phyloP scores from a whole-genome alignment of 2,113 vertebrate species.

The Cebus imitator region DNA sequence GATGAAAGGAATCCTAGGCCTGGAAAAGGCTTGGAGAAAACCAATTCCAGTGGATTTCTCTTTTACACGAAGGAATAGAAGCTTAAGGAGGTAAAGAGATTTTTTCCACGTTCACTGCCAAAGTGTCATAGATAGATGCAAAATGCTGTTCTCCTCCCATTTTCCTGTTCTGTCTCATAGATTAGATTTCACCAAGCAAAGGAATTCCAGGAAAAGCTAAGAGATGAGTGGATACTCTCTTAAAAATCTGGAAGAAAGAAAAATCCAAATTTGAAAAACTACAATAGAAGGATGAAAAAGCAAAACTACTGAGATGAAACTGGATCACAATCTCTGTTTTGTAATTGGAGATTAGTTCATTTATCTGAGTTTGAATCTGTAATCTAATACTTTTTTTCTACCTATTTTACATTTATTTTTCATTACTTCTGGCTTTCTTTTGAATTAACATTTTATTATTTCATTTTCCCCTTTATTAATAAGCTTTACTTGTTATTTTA shows the following conservation, averaged over 20 bases:
- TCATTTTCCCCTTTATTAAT: neutral
- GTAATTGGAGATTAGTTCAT: neutral
- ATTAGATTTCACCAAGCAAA: neutral
- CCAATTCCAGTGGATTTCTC: neutral
- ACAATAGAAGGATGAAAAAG: neutral
- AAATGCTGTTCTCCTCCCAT: neutral
- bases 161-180: neutral
- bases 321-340: neutral
- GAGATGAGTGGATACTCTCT: neutral
- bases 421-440: neutral
- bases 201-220: neutral
- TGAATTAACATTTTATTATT: neutral
- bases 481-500: neutral
- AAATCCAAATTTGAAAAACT: neutral
- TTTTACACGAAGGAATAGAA: slow-evolving; percentile 12
- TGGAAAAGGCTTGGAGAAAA: neutral
- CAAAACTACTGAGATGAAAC: neutral
- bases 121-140: neutral
- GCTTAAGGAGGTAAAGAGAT: neutral
- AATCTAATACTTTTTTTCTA: neutral
- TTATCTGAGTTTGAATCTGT: neutral
- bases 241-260: slow-evolving; percentile 1
- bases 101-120: neutral
- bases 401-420: neutral
- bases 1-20: neutral